phyloP scores from a whole-genome alignment of 1,140 invertebrate species.

The Bombus consobrinus region DNA sequence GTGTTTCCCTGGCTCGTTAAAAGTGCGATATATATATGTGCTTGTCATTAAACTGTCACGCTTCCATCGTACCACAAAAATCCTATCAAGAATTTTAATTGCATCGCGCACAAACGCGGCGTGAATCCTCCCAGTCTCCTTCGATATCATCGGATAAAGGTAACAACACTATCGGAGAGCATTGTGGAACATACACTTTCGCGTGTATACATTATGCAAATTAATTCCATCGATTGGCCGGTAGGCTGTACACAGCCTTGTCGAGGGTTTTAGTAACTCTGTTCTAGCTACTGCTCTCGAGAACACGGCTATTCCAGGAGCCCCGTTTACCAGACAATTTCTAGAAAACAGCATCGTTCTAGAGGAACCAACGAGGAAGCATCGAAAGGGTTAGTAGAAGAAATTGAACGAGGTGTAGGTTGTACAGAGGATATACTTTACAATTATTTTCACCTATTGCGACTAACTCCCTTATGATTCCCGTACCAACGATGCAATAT shows the following conservation, averaged over 20 bases:
- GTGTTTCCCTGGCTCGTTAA: neutral
- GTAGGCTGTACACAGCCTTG: conserved; percentile 61
- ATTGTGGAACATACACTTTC: conserved; percentile 63
- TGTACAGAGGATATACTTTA: neutral
- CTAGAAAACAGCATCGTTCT: conserved; percentile 47
- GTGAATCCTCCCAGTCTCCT: neutral
- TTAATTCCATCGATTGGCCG: conserved; percentile 73
- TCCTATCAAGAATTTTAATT: conserved; percentile 42
- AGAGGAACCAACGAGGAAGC: neutral
- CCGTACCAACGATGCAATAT: neutral
- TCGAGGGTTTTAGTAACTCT: conserved; percentile 60
- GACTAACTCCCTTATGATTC: neutral
- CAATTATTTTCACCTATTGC: conserved; percentile 17
- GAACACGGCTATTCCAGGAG: neutral
- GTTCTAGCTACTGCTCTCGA: conserved; percentile 31
- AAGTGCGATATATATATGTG: neutral
- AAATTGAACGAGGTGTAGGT: neutral
- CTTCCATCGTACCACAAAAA: conserved; percentile 8
- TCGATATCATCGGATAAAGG: conserved; percentile 35
- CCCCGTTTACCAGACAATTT: conserved; percentile 45
- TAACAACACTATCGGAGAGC: conserved; percentile 46
- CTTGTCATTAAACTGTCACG: neutral
- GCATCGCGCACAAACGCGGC: conserved; percentile 1
- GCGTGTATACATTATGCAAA: conserved; percentile 73
- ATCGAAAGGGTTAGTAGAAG: conserved; percentile 27